Conservation (phyloP, 2,113 vertebrate species). For the Esox niger region DNA sequence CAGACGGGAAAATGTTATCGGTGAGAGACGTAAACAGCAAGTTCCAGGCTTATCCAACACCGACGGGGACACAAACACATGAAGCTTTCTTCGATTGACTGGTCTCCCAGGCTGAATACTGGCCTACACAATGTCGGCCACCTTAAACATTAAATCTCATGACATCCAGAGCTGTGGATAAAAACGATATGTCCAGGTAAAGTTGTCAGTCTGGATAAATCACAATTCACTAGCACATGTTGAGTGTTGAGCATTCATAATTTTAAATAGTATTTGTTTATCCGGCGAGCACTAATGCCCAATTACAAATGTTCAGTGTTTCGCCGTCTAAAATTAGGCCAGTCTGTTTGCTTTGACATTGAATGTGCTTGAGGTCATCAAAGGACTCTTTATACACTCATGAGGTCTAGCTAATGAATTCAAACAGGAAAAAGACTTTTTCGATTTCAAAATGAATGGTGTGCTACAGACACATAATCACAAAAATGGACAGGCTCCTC, state of each 20-base stretch:
- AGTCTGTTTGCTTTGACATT: constrained; percentile 45
- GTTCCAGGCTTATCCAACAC: constrained; percentile 52
- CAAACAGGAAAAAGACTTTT: background rate
- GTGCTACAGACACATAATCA: too few relatives aligned
- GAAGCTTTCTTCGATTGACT: constrained; percentile 41
- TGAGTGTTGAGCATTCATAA: constrained; percentile 13
- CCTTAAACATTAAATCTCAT: constrained; percentile 17
- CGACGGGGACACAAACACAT: constrained; percentile 57
- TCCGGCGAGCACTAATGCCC: constrained; percentile 10
- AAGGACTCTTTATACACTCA: constrained; percentile 44
- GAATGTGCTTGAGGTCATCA: constrained; percentile 43
- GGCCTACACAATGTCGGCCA: constrained; percentile 2
- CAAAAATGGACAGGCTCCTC: too few relatives aligned
- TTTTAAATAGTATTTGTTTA: constrained; percentile 36
- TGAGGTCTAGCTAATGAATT: constrained; percentile 7
- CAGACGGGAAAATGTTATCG: constrained; percentile 66
- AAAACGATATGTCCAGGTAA: constrained; percentile 9
- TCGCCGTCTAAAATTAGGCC: constrained; percentile 39
- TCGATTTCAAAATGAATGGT: too few relatives aligned
- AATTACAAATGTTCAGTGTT: constrained; percentile 38
- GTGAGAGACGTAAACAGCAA: constrained; percentile 60
- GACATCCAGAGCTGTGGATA: constrained; percentile 5
- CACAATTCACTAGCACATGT: constrained; percentile 8
- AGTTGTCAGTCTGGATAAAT: background rate
- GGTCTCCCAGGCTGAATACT: constrained; percentile 1